Base-by-base conservation (phyloP, 2,113 vertebrate species). In the Zosterops pallidus region DNA sequence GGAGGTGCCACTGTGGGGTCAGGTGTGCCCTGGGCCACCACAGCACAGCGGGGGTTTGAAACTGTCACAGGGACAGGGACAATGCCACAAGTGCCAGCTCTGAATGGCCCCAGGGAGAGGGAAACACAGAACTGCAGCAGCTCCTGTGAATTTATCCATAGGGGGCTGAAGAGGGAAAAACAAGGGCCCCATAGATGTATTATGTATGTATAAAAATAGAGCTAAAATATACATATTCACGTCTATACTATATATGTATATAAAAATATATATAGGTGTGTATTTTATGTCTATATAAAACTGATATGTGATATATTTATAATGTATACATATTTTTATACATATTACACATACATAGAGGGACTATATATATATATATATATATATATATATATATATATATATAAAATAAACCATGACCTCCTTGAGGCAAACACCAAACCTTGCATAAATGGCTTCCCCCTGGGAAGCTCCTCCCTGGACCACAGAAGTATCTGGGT, bases 141-240 rank as follows among this genome's bases (percentile, higher is more conserved):
- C 12, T 37, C 57, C 57, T 37, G 59, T 8, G 11, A 9, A 49
- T 20, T 44, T 2, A 49, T 5, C 42, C 59, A 41, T 22, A 33
- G 20, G 0, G 8, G 63, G 52, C 24, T 89, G 28, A 26, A 4
- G 8, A 20, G 35, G 19, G 46, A 60, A 14, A 10, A 24, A 31
- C 14, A 52, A 68, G 44, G 46, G 3, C 20, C 12, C 11, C 16
- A 0, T 5, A 0, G 5, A 6, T 22, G 13, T 14, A 17, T 31
- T 2, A 37, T 22, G 2, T 14, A 6, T 20, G 8, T 13, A 6
- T 29, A 29, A 21, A 47, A 60, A 12, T 0, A 49, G 1, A 71
- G 8, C 26, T 53, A 17, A 63, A 71, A 72, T 35, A 15, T 0
- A 35, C 24, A 35, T 3, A 57, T 21, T 4, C 28, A 26, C 26